These are phyloP conservation scores for Dipodomys stephensi DNA, from an alignment of 2,113 vertebrate genomes.

Conservation along the genomic window DNA sequence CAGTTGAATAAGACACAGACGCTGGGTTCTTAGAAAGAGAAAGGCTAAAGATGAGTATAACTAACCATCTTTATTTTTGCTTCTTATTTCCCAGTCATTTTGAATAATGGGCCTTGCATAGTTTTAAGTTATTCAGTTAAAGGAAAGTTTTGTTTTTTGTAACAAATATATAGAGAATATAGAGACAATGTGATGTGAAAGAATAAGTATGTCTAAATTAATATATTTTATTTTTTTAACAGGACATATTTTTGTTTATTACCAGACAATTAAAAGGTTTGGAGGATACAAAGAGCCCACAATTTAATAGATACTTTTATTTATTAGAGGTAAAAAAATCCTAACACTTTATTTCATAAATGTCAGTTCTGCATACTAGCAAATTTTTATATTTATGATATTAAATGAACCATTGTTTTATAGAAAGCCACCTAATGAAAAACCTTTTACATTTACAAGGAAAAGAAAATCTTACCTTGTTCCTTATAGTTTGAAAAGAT, in stretches of 20 bases:
- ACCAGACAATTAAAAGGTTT: conserved; percentile 99
- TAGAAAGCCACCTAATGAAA: conserved; percentile 26
- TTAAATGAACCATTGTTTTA: conserved; percentile 49
- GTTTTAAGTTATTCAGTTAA: conserved; percentile 11
- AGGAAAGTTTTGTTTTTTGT: conserved; percentile 50
- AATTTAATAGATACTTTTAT: conserved; percentile 99
- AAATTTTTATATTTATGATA: conserved; percentile 56
- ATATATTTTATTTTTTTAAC: conserved; percentile 78
- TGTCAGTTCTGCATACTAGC: background rate
- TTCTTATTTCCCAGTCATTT: conserved; percentile 47
- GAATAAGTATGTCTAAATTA: conserved; percentile 54
- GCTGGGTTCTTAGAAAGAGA: background rate
- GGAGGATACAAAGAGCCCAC: conserved; percentile 99
- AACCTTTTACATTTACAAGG: background rate
- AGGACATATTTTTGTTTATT: conserved; percentile 99
- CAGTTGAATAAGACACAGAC: background rate
- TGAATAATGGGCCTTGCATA: conserved; percentile 9
- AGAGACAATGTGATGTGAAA: conserved; percentile 48
- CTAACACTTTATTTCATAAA: conserved; percentile 45
- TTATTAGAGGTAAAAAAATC: conserved; percentile 93
- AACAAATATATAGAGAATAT: background rate
- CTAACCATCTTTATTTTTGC: conserved; percentile 22
- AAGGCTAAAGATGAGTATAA: background rate
- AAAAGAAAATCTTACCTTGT: background rate
- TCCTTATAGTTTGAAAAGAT: conserved; percentile 47